Evolutionary conservation across 2,797 vertebrate genomes (phyloP), one percentile per base, ranked within the genome.

Genomic region (Rallus crepitans): DNA sequence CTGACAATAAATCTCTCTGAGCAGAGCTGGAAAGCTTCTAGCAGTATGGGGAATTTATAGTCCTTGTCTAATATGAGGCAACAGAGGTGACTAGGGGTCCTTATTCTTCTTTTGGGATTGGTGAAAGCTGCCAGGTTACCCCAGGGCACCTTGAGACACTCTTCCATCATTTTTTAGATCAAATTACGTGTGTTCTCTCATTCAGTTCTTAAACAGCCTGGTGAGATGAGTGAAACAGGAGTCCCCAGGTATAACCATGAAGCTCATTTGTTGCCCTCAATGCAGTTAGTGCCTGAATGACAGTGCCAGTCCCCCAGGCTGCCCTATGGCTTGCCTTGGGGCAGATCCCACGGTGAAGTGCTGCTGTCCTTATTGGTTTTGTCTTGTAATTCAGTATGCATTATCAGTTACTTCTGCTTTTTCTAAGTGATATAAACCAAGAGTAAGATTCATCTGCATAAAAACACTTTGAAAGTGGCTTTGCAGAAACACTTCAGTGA

Each of bases 251-350:
- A 19, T 1, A 11, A 31, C 37, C 12, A 17, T 4, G 3, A 65
- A 30, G 30, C 42, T 17, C 7, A 4, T 7, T 3, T 39, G 85
- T 40, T 82, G 39, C 25, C 56, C 27, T 72, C 24, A 9, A 40
- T 1, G 4, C 18, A 30, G n/a, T 35, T 70, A 15, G 18, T 0
- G 2, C 2, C 4, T 5, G 23, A 60, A 9, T 35, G n/a, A 33
- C 52, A 5, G 24, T 3, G 8, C 0, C 1, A 45, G 23, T 47
- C 33, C 27, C 18, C 6, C 7, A 8, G 37, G 16, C 31, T 39
- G 28, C 6, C 52, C 31, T 7, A 3, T 5, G 5, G 24, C 20
- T 61, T 0, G 0, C 13, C 31, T 28, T 23, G 31, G 24, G 18
- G 24, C 39, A 71, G n/a, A 56, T 75, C 14, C 48, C 0, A 0